Evolutionary conservation across 2,797 vertebrate genomes (phyloP).

Genomic region (Rhadinocentrus ornatus): DNA sequence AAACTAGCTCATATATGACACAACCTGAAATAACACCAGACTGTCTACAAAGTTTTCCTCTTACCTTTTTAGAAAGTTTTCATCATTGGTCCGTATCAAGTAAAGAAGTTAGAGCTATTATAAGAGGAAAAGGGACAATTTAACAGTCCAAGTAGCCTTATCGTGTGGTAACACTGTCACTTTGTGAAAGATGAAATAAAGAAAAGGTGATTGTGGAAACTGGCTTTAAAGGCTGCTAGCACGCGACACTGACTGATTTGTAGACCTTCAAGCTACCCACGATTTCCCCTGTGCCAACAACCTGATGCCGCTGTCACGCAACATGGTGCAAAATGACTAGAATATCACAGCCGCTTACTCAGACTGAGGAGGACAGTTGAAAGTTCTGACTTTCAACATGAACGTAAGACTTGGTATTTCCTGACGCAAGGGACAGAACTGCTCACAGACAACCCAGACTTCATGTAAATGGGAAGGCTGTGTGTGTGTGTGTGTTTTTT

Average conservation of each 20-base stretch:
- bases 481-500: not conserved
- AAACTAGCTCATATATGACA: no score
- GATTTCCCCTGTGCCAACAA: constrained; percentile 62
- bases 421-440: constrained; percentile 9
- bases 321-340: constrained; percentile 58
- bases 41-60: not conserved
- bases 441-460: constrained; percentile 7
- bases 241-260: constrained; percentile 76
- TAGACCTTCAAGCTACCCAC: constrained; percentile 43
- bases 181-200: constrained; percentile 39
- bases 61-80: constrained; percentile 47
- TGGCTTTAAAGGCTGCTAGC: constrained; percentile 45
- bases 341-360: constrained; percentile 41
- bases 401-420: constrained; percentile 25
- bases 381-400: constrained; percentile 23
- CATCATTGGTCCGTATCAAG: not conserved
- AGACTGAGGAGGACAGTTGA: constrained; percentile 13
- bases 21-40: not conserved
- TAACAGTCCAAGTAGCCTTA: not conserved
- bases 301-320: constrained; percentile 70
- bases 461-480: not conserved
- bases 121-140: not conserved
- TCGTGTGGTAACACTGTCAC: not conserved
- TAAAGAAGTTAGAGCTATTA: no score
- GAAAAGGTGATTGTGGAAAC: constrained; percentile 28